Base-by-base conservation (phyloP, 2,113 vertebrate genomes). In the Epinephelus lanceolatus region DNA sequence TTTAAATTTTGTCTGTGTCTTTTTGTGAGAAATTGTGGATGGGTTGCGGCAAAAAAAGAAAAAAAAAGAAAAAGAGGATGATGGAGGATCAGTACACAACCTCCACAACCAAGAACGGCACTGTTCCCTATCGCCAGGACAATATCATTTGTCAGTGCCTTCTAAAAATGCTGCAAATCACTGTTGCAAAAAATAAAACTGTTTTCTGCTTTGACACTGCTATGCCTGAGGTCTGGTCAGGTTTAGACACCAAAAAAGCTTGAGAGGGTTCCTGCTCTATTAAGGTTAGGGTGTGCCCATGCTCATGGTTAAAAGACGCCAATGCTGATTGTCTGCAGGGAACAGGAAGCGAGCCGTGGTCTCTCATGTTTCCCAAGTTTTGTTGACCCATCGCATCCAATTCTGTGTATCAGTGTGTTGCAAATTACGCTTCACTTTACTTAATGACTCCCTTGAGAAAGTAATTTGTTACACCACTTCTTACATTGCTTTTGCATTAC, bases 11-110 rank as follows among this genome's bases (percentile, higher is more conserved):
- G 30, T 71, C 5, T 81, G 66, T 70, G 51, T 65, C 45, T 78
- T 1, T 56, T 47, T 69, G n/a, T 49, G 30, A 40, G 19, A 76
- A 6, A 69, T 17, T 76, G 42, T 76, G 52, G 19, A 62, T 76
- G 14, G 23, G 47, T 73, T 75, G 72, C 0, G 1, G n/a, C 47
- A 53, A 51, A 40, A 37, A 37, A 37, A 37, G 8, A 51, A 40
- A 27, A 37, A 6, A 37, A 6, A 37, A 51, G 27, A 52, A 52
- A 51, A 61, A 14, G 13, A 47, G 23, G 66, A 61, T 17, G 57
- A 56, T 27, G 37, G n/a, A 70, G 25, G 68, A 47, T 65, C 21
- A 42, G 51, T 55, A 49, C 15, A 33, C 52, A 47, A 13, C 23
- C 52, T 40, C n/a, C 27, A 42, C 30, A 18, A 61, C 40, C 12